A percentile compares a stretch with the other conserved stretches of the same genome.
Evolutionary conservation across 1,140 invertebrate species (phyloP).

Genomic region (Drosophila kikkawai): DNA sequence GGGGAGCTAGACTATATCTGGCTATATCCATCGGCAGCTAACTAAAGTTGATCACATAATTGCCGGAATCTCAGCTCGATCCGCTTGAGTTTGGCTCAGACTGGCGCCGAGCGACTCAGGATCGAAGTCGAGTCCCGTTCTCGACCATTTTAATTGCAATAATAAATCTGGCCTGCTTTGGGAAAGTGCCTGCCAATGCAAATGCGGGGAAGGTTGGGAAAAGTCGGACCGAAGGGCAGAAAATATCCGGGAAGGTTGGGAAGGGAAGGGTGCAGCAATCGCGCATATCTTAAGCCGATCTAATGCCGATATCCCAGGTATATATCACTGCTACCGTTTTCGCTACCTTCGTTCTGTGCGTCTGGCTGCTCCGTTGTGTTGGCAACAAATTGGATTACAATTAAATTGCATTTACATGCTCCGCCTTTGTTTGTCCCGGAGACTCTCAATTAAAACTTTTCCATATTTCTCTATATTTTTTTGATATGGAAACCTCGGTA

Average conservation of each 20-base stretch:
- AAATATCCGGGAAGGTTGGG: slow-evolving; percentile 2
- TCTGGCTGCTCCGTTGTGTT: slow-evolving; percentile 36
- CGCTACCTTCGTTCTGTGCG: slow-evolving; percentile 5
- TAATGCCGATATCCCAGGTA: slow-evolving; percentile 69
- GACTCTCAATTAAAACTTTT: slow-evolving; percentile 66
- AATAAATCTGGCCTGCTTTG: slow-evolving; percentile 45
- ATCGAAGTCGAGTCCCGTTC: slow-evolving; percentile 7
- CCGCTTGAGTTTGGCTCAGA: slow-evolving; percentile 56
- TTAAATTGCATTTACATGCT: slow-evolving; percentile 80
- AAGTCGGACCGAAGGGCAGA: slow-evolving; percentile 13
- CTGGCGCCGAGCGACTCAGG: slow-evolving; percentile 70
- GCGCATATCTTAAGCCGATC: slow-evolving; percentile 75
- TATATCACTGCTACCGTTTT: slow-evolving; percentile 66
- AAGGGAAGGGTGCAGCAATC: slow-evolving; percentile 56
- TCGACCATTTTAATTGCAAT: slow-evolving; percentile 49
- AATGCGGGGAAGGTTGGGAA: slow-evolving; percentile 35
- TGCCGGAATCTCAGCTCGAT: slow-evolving; percentile 35
- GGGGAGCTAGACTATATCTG: slow-evolving; percentile 22
- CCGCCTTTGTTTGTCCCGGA: slow-evolving; percentile 48
- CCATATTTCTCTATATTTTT: slow-evolving; percentile 51
- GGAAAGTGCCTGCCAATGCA: slow-evolving; percentile 41
- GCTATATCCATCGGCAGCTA: slow-evolving; percentile 49
- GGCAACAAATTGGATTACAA: slow-evolving; percentile 82
- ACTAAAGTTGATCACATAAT: slow-evolving; percentile 70
- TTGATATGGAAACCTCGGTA: slow-evolving; percentile 55